Base-by-base conservation (phyloP, 1,140 invertebrate genomes). In the Conus ventricosus region DNA sequence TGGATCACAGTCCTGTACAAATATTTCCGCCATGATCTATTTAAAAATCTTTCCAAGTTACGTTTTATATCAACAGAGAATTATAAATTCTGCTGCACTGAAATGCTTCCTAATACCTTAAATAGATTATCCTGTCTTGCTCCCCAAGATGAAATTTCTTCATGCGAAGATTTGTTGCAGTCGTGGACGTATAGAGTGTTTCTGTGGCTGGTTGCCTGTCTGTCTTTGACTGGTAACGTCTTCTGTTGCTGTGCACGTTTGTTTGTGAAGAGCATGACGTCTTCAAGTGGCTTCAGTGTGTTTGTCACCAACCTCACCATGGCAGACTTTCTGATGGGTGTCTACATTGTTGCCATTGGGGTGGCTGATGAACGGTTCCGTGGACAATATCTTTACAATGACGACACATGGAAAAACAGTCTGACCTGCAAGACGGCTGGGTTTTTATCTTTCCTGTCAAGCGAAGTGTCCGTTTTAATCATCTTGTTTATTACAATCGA, bases 301-400 rank as follows among this genome's bases (percentile, higher is more conserved):
- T 76, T 76, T 76, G 71, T 39, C n/a, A 17, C 8, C 71, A 76
- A 76, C 71, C 25, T 76, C 8, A 20, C 20, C n/a, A 25, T 76
- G 20, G 71, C 71, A 25, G 71, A 76, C 71, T 76, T 25, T n/a
- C 71, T 76, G 71, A 76, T 76, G 71, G 71, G 71, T 8, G 71
- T 76, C 71, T 76, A 76, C 71, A 23, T 76, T 76, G 71, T 25
- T 10, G 8, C 23, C 15, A 25, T 76, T 23, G 71, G 71, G 1
- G 71, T 23, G 71, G 71, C 71, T 76, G 71, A 76, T 25, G 20
- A 76, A 10, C 20, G 20, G 20, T 76, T n/a, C 71, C 15, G 71
- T 8, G 25, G 25, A 23, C 20, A 23, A n/a, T 76, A 76, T 76
- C 25, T n/a, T 25, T 23, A 25, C 25, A n/a, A 76, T 25, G 71